Evolutionary conservation across 2,888 invertebrate species (phyloP).

Genomic region (Coelopa pilipes): DNA sequence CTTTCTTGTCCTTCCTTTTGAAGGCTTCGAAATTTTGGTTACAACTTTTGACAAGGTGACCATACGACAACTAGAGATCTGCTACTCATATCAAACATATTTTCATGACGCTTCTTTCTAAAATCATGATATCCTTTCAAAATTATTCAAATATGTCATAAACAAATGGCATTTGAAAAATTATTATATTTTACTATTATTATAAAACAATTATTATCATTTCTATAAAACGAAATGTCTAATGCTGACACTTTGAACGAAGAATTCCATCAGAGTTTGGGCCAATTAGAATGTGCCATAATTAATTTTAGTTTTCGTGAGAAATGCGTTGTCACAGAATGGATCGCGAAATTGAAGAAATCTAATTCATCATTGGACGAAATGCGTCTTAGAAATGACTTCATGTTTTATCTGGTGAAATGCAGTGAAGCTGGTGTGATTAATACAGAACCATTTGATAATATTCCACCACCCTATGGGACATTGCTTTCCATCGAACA

Average conservation of each 20-base stretch:
- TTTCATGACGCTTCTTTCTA: too few relatives aligned
- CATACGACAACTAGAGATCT: too few relatives aligned
- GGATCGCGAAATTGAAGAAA: conserved; percentile 47
- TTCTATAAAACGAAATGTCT: background rate
- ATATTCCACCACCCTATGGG: conserved; percentile 40
- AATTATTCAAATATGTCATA: too few relatives aligned
- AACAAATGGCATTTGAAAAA: too few relatives aligned
- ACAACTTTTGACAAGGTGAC: too few relatives aligned
- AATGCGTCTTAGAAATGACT: conserved; percentile 44
- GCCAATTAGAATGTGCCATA: conserved; percentile 37
- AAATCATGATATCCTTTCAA: too few relatives aligned
- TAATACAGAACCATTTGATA: conserved; percentile 43
- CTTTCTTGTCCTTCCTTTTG: too few relatives aligned
- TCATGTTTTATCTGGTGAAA: conserved; percentile 43
- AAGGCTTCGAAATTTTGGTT: too few relatives aligned
- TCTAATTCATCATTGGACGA: conserved; percentile 41
- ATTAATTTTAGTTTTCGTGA: conserved; percentile 44
- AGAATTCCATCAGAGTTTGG: conserved; percentile 39
- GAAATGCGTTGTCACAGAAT: conserved; percentile 45
- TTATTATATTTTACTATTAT: too few relatives aligned
- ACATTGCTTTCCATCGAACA: conserved; percentile 34
- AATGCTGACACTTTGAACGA: conserved; percentile 35
- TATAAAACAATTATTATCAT: too few relatives aligned
- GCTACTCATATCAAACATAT: too few relatives aligned
- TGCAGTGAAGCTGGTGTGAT: conserved; percentile 40